Percentiles rank a stretch among this genome's conserved stretches.
These are phyloP conservation scores for Marmota flaviventris DNA, from an alignment of 2,113 vertebrate genomes.

Conservation along the genomic window DNA sequence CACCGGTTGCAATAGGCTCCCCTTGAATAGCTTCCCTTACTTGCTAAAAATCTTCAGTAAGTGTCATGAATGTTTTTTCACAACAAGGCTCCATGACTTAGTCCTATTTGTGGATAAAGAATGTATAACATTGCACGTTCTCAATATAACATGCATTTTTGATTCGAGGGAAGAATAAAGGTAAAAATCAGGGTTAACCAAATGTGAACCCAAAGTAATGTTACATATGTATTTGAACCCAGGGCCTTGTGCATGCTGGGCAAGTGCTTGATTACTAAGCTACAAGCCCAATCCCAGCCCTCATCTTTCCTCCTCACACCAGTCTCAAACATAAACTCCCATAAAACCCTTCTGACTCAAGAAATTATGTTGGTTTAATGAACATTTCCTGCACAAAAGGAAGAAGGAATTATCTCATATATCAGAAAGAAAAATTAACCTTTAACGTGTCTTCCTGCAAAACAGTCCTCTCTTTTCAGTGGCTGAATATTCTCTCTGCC, in stretches of 20 bases:
- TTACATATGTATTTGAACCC: too few species aligned
- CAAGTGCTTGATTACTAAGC: too few species aligned
- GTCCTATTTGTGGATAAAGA: not conserved
- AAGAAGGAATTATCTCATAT: not conserved
- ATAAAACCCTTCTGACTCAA: not conserved
- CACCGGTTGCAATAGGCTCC: too few species aligned
- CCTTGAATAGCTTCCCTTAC: not conserved
- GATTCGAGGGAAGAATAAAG: not conserved
- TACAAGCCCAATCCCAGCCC: too few species aligned
- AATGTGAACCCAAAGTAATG: not conserved
- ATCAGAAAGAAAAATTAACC: not conserved
- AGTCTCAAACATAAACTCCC: not conserved
- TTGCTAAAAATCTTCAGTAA: not conserved
- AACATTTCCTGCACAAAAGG: not conserved
- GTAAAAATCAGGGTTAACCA: not conserved
- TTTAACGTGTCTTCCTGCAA: not conserved
- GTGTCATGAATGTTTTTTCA: not conserved
- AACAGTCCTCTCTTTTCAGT: not conserved
- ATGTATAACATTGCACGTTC: not conserved
- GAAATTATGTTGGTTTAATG: not conserved
- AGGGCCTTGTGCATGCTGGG: too few species aligned
- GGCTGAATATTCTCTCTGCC: not conserved
- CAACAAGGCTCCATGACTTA: not conserved
- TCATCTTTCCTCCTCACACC: too few species aligned
- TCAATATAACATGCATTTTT: not conserved